Evolutionary conservation across 2,888 invertebrate species (phyloP), one percentile per base, ranked within the genome.

Genomic region (Drosophila tripunctata): DNA sequence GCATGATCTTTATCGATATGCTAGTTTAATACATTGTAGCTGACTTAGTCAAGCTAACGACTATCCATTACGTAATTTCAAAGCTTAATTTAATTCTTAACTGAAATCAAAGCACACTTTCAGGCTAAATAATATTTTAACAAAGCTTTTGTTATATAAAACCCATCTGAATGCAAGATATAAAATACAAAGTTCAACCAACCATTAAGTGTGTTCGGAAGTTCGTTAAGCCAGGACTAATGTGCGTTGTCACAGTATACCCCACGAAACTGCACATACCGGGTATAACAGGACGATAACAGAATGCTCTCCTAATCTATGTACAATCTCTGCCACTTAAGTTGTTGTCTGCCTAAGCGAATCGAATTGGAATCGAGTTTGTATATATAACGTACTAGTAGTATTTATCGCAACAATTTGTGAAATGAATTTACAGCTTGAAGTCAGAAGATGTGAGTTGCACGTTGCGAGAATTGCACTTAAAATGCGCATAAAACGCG

Each of bases 381-480:
- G 62, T 75, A 67, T 81, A 85, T 88, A 81, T 78, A 83, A n/a
- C n/a, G n/a, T 27, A 27, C 10, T 3, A 2, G 10, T 27, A n/a
- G 27, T 27, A 27, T 27, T 27, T 27, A 27, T 27, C 8, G 27
- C 27, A 27, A 77, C 79, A 84, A 86, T 89, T 88, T 86, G 87
- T 88, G 89, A 75, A 87, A 86, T 87, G 79, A 87, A 88, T 88
- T 85, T 81, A 78, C 83, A 64, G 17, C 69, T 36, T 30, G 43
- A 14, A 33, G 31, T 51, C 55, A 12, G 3, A 27, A 60, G 38
- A 48, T 36, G 48, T 12, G 73, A 22, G 41, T 27, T 27, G 2
- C 19, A 67, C 19, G 41, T 27, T 27, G 2, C 19, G 45, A 15
- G 74, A 78, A 77, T 60, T 78, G 75, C 83, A 81, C 83, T 84